Conservation (phyloP, 1,140 invertebrate genomes). For the Stegodyphus dumicola region DNA sequence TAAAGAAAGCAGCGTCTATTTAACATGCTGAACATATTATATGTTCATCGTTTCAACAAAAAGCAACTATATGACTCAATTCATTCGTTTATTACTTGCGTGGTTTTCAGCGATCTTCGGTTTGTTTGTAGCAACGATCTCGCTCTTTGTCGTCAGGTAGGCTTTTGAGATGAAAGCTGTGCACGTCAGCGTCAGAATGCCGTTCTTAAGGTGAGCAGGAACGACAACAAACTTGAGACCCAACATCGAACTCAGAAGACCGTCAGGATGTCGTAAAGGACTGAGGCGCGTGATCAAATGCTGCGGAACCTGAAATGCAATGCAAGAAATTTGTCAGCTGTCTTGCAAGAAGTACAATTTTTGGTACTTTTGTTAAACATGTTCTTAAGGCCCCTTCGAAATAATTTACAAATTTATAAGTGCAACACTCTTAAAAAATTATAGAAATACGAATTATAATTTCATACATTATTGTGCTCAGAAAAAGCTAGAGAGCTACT, state of each 20-base stretch:
- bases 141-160: conserved; percentile 84
- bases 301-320: conserved; percentile 13
- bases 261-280: conserved; percentile 30
- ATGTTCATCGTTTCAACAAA: too few relatives aligned
- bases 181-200: conserved; percentile 65
- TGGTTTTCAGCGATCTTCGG: conserved; percentile 46
- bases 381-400: too few relatives aligned
- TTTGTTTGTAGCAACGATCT: conserved; percentile 70
- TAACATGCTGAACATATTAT: too few relatives aligned
- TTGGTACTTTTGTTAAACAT: too few relatives aligned
- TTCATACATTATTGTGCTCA: too few relatives aligned
- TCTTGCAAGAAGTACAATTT: too few relatives aligned
- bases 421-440: too few relatives aligned
- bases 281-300: conserved; percentile 9
- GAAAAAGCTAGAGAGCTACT: too few relatives aligned
- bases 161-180: conserved; percentile 73
- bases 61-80: too few relatives aligned
- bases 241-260: conserved; percentile 34
- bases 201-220: conserved; percentile 61
- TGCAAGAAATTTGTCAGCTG: not conserved
- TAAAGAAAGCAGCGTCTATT: too few relatives aligned
- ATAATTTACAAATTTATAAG: too few relatives aligned
- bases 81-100: conserved; percentile 21
- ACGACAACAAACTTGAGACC: conserved; percentile 44
- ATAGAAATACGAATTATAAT: too few relatives aligned